These are phyloP conservation scores for Hippolais icterina DNA, from an alignment of 2,113 vertebrate species.

Conservation along the genomic window DNA sequence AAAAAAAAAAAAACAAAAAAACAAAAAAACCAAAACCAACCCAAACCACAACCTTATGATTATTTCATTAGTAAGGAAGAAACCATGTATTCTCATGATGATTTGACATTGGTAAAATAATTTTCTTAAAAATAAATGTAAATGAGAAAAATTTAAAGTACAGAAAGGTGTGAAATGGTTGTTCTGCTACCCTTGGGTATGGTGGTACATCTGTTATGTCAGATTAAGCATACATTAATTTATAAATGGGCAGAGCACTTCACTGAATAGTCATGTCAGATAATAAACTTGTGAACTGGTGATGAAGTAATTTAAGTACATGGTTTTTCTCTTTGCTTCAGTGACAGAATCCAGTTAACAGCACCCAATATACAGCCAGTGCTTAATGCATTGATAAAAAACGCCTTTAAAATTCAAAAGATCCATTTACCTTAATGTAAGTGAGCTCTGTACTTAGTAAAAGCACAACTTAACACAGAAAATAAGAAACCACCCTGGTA, in stretches of 20 bases:
- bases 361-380: neutral
- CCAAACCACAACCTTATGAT: neutral
- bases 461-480: neutral
- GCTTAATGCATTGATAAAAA: neutral
- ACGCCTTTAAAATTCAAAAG: neutral
- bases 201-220: neutral
- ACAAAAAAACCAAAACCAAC: no score
- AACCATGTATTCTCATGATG: neutral
- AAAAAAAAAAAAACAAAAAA: no score
- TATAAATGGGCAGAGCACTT: neutral
- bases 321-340: neutral
- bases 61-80: neutral
- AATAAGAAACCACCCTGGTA: neutral
- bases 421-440: neutral
- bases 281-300: neutral
- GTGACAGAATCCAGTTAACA: neutral
- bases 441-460: neutral
- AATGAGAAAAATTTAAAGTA: neutral
- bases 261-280: neutral
- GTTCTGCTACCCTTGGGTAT: neutral
- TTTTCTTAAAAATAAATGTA: neutral
- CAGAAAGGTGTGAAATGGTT: neutral
- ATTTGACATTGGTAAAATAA: neutral
- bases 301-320: neutral
- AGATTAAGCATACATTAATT: neutral